These are phyloP conservation scores for Heliconius congener DNA, from an alignment of 1,140 invertebrate species.

Conservation along the genomic window DNA sequence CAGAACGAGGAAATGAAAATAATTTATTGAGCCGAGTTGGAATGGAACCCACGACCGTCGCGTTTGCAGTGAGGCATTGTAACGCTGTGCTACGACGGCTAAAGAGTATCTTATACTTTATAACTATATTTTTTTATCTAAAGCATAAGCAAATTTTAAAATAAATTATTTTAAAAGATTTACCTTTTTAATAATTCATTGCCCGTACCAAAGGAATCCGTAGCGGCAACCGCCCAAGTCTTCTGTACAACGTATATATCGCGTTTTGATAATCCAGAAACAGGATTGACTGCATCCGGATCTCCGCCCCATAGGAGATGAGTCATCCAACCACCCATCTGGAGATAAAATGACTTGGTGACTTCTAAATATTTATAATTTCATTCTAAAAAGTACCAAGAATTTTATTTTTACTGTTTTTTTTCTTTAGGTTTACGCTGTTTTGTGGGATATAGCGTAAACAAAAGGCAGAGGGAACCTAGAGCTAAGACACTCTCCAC, in stretches of 20 bases:
- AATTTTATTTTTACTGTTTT: neutral
- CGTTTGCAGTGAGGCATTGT: too few species aligned
- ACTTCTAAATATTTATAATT: neutral
- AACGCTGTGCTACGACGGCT: too few species aligned
- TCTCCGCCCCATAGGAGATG: constrained; percentile 75
- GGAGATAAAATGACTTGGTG: neutral
- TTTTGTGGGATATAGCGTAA: too few species aligned
- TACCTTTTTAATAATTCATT: constrained; percentile 74
- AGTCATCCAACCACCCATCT: constrained; percentile 72
- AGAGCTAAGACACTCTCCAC: too few species aligned
- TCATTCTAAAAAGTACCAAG: neutral
- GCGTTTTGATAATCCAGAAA: constrained; percentile 66
- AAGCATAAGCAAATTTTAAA: too few species aligned
- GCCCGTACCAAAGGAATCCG: constrained; percentile 60
- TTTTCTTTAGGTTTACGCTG: neutral
- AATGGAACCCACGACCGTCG: too few species aligned
- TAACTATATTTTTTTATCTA: neutral
- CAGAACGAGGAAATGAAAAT: too few species aligned
- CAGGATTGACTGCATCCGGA: constrained; percentile 61
- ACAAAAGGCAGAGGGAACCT: too few species aligned
- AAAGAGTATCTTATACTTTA: too few species aligned
- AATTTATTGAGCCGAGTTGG: too few species aligned
- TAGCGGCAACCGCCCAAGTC: constrained; percentile 68
- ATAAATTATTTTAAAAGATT: neutral
- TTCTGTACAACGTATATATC: constrained; percentile 71